A percentile compares a stretch with the other conserved stretches of the same genome.
phyloP scores from a whole-genome alignment of 2,113 vertebrate species.

The Odocoileus hemionus region DNA sequence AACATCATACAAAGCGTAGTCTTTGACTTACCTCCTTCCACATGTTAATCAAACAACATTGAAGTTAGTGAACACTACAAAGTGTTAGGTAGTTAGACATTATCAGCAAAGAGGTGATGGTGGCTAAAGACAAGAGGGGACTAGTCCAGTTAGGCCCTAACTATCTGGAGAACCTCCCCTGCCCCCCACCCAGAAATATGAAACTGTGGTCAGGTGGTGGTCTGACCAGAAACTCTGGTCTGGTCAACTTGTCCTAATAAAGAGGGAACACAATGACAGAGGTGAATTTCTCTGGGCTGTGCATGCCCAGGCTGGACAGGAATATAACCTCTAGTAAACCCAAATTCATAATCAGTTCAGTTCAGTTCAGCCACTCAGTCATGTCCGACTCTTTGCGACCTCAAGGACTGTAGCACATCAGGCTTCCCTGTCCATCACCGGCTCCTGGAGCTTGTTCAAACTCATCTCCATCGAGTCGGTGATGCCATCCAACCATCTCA shows the following conservation, averaged over 20 bases:
- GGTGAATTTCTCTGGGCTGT: neutral
- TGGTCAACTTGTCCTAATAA: neutral
- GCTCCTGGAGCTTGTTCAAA: neutral
- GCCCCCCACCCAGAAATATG: neutral
- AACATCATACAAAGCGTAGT: neutral
- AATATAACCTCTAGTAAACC: neutral
- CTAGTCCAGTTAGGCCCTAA: neutral
- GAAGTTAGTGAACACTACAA: neutral
- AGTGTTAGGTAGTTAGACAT: neutral
- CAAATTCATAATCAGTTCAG: neutral
- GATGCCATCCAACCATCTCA: neutral
- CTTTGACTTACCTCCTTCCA: neutral
- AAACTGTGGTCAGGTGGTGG: neutral
- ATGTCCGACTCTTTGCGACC: neutral
- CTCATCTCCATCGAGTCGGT: neutral
- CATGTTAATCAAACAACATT: neutral
- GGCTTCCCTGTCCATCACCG: neutral
- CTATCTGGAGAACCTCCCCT: neutral
- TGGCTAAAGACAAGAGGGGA: neutral
- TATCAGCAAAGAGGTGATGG: neutral
- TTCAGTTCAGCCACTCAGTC: neutral
- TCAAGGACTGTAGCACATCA: too few species aligned
- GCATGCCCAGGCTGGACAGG: neutral
- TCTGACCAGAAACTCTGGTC: neutral
- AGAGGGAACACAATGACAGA: neutral